These are phyloP conservation scores for Xanthorhoe spadicearia DNA, from an alignment of 2,888 invertebrate species.

Conservation along the genomic window DNA sequence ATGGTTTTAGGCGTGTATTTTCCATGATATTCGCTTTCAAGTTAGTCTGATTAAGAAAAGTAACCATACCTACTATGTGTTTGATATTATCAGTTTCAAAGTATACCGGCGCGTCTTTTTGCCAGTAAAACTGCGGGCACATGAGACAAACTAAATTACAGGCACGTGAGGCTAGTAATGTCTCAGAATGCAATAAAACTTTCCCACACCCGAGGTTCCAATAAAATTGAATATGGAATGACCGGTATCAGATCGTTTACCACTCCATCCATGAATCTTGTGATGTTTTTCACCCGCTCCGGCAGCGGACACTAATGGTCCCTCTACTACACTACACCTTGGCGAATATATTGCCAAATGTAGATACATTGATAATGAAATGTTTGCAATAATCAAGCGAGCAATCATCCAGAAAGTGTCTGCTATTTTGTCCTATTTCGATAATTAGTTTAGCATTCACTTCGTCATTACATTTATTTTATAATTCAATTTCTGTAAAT, in stretches of 20 bases:
- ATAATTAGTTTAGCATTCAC: too few relatives aligned
- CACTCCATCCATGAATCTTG: not conserved
- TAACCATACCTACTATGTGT: not conserved
- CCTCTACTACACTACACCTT: too few relatives aligned
- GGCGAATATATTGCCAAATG: too few relatives aligned
- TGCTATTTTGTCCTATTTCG: too few relatives aligned
- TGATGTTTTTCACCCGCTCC: not conserved
- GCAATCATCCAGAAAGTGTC: too few relatives aligned
- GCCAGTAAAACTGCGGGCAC: conserved; percentile 5
- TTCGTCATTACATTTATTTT: too few relatives aligned
- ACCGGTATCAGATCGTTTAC: not conserved
- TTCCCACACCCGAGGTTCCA: conserved; percentile 19
- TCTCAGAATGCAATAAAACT: conserved; percentile 11
- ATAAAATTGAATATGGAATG: conserved; percentile 8
- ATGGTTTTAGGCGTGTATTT: too few relatives aligned
- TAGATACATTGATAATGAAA: too few relatives aligned
- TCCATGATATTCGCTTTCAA: too few relatives aligned
- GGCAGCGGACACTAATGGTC: not conserved
- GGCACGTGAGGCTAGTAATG: conserved; percentile 25
- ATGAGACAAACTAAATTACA: conserved; percentile 20
- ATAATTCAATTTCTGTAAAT: too few relatives aligned
- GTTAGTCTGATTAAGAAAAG: not conserved
- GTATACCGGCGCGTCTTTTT: not conserved
- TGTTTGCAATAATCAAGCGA: too few relatives aligned
- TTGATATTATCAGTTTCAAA: not conserved